Evolutionary conservation across 2,888 invertebrate species (phyloP).

Genomic region (Mythimna albipuncta): DNA sequence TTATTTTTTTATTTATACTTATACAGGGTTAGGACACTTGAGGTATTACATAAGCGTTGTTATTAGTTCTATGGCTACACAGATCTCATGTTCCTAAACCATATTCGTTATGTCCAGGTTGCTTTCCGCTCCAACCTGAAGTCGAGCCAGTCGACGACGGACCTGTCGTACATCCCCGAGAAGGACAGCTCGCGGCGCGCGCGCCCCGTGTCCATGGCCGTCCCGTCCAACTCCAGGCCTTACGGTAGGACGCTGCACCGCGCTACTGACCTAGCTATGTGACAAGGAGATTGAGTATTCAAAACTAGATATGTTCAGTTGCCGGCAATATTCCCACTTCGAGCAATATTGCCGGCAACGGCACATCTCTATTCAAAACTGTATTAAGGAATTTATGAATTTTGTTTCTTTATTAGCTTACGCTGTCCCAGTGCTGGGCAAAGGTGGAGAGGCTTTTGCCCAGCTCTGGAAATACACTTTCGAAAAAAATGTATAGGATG

Average conservation of each 20-base stretch:
- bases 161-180: slow-evolving; percentile 93
- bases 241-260: slow-evolving; percentile 77
- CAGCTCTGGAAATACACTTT: too few species aligned
- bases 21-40: too few species aligned
- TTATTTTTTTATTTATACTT: too few species aligned
- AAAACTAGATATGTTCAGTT: not conserved
- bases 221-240: slow-evolving; percentile 79
- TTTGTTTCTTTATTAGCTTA: too few species aligned
- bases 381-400: not conserved
- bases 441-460: too few species aligned
- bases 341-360: too few species aligned
- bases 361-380: not conserved
- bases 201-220: slow-evolving; percentile 86
- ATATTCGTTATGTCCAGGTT: slow-evolving; percentile 70
- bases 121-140: slow-evolving; percentile 93
- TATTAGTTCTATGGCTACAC: not conserved
- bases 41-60: not conserved
- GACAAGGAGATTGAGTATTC: slow-evolving; percentile 24
- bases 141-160: slow-evolving; percentile 96
- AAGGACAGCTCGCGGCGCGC: slow-evolving; percentile 85
- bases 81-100: not conserved
- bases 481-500: too few species aligned
- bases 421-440: too few species aligned
- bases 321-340: too few species aligned
- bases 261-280: not conserved